phyloP scores from a whole-genome alignment of 2,888 invertebrate species.

The Dasysyrphus albostriatus region DNA sequence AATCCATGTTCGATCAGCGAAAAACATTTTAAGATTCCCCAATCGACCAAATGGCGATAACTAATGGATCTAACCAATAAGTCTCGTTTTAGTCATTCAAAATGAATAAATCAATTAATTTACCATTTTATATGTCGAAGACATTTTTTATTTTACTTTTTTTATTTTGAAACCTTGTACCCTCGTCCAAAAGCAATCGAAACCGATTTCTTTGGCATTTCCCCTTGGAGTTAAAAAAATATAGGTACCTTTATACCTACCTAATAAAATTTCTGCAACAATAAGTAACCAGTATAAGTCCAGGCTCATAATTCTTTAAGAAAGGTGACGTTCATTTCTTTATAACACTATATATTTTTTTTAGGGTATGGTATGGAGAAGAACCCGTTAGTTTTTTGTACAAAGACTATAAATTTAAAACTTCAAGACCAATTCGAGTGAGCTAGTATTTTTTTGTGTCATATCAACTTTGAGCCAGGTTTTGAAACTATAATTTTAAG shows the following conservation, averaged over 20 bases:
- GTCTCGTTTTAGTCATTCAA: conserved; percentile 72
- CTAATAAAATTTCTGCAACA: conserved; percentile 17
- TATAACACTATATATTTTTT: conserved; percentile 9
- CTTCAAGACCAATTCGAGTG: background rate
- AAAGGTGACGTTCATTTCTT: conserved; percentile 32
- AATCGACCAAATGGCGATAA: conserved; percentile 60
- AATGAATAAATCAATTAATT: conserved; percentile 75
- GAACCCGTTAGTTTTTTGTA: conserved; percentile 1
- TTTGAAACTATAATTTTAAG: no score
- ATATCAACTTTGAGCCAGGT: background rate
- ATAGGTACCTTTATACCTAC: background rate
- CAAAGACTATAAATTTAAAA: conserved; percentile 13
- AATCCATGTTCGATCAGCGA: conserved; percentile 57
- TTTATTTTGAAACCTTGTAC: conserved; percentile 53
- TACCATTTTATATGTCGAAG: conserved; percentile 48
- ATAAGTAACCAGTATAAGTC: conserved; percentile 57
- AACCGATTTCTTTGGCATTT: conserved; percentile 70
- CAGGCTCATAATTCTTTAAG: conserved; percentile 25
- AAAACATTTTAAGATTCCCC: conserved; percentile 62
- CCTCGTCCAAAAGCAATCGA: conserved; percentile 59
- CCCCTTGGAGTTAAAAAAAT: conserved; percentile 26
- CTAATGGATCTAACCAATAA: conserved; percentile 74
- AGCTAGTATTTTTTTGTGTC: background rate
- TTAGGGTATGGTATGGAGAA: background rate
- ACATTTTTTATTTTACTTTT: conserved; percentile 25